These are phyloP conservation scores for Pseudochirops corinnae DNA, from an alignment of 2,797 vertebrate genomes.

Conservation along the genomic window DNA sequence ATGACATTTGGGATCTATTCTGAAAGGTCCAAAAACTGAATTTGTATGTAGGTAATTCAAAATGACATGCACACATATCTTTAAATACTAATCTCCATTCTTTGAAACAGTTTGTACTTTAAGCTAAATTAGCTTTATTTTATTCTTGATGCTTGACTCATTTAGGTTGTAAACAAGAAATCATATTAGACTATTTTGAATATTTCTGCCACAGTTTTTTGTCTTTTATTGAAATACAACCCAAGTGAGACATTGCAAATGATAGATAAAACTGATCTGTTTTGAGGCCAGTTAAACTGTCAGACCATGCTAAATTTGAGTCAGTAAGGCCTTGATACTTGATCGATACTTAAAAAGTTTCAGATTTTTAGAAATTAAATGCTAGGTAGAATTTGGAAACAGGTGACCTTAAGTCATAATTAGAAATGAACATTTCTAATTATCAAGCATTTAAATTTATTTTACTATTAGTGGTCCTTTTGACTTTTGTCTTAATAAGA, in stretches of 20 bases:
- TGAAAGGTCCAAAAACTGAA: not conserved
- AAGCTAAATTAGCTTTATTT: not conserved
- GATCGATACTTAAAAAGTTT: not conserved
- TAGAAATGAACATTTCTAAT: not conserved
- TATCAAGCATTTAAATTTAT: not conserved
- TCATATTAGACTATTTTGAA: not conserved
- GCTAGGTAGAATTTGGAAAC: not conserved
- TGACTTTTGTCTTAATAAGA: slow-evolving; percentile 32
- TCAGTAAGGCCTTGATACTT: not conserved
- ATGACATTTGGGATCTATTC: not conserved
- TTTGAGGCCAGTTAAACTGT: not conserved
- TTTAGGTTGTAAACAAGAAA: not conserved
- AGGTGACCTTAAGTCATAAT: not conserved
- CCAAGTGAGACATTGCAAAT: not conserved
- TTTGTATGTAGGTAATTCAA: not conserved
- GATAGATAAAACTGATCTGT: not conserved
- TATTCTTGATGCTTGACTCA: not conserved
- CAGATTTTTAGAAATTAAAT: not conserved
- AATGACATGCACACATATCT: not conserved
- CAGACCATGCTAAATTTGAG: not conserved
- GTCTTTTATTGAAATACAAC: not conserved
- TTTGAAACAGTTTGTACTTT: not conserved
- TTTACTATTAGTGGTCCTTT: slow-evolving; percentile 12
- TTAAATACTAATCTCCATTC: not conserved
- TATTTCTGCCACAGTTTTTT: not conserved